Evolutionary conservation across 2,113 vertebrate species (phyloP).

Genomic region (Gasterosteus aculeatus): DNA sequence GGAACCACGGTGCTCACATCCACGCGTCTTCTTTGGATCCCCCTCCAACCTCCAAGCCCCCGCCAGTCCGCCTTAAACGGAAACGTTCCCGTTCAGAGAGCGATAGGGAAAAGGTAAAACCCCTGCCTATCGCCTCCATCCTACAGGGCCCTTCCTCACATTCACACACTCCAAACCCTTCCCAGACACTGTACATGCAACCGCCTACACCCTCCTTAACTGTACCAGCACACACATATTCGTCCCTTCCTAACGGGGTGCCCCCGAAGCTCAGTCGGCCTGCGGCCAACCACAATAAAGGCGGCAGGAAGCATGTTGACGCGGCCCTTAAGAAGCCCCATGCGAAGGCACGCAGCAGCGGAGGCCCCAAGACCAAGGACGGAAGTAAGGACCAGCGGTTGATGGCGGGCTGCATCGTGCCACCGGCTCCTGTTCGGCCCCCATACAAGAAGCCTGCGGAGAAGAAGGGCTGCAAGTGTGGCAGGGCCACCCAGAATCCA

Average conservation of each 20-base stretch:
- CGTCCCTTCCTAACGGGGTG: slow-evolving; percentile 82
- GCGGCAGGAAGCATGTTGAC: slow-evolving; percentile 90
- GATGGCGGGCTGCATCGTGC: slow-evolving; percentile 87
- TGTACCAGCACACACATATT: slow-evolving; percentile 81
- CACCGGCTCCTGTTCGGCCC: slow-evolving; percentile 89
- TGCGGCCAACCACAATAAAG: slow-evolving; percentile 88
- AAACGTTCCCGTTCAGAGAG: slow-evolving; percentile 96
- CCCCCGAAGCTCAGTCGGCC: slow-evolving; percentile 90
- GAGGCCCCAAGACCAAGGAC: slow-evolving; percentile 91
- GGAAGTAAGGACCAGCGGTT: slow-evolving; percentile 91
- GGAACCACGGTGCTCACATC: slow-evolving; percentile 77
- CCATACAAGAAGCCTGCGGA: slow-evolving; percentile 96
- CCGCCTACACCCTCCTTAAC: slow-evolving; percentile 82
- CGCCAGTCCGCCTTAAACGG: slow-evolving; percentile 89
- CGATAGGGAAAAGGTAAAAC: slow-evolving; percentile 94
- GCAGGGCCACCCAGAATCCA: slow-evolving; percentile 98
- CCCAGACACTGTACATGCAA: slow-evolving; percentile 85
- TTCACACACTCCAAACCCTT: slow-evolving; percentile 83
- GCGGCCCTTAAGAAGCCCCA: slow-evolving; percentile 92
- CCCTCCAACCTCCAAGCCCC: slow-evolving; percentile 84
- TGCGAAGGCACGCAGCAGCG: slow-evolving; percentile 89
- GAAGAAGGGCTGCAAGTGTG: slow-evolving; percentile 99
- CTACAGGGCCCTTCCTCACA: slow-evolving; percentile 88
- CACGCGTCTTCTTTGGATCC: slow-evolving; percentile 81
- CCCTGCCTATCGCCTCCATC: slow-evolving; percentile 93